These are phyloP conservation scores for Drosophila paracracens DNA, from an alignment of 2,888 invertebrate genomes.

Conservation along the genomic window DNA sequence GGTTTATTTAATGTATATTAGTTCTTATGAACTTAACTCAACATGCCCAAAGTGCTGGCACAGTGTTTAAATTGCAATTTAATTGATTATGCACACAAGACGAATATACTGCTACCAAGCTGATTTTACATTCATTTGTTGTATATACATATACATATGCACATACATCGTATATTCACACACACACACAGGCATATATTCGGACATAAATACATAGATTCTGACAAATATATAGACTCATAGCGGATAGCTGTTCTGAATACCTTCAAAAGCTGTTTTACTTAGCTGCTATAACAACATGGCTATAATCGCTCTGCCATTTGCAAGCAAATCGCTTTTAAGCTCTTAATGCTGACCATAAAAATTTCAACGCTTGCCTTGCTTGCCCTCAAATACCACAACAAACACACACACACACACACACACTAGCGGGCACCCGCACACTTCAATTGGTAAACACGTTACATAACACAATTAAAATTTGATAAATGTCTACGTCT, in stretches of 20 bases:
- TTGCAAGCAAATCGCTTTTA: conserved; percentile 63
- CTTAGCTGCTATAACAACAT: conserved; percentile 49
- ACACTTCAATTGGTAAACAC: conserved; percentile 25
- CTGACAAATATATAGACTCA: not conserved
- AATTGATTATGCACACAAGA: conserved; percentile 33
- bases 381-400: conserved; percentile 13
- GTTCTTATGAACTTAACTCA: conserved; percentile 6
- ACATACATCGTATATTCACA: not conserved
- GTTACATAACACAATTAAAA: conserved; percentile 59
- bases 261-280: conserved; percentile 32
- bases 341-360: conserved; percentile 58
- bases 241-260: conserved; percentile 27
- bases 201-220: not conserved
- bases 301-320: conserved; percentile 56
- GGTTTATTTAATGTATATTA: conserved; percentile 24
- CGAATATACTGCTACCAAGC: not conserved
- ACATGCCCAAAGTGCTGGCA: conserved; percentile 5
- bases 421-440: not conserved
- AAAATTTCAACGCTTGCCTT: conserved; percentile 20
- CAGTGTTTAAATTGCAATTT: conserved; percentile 25
- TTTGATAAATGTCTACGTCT: conserved; percentile 70
- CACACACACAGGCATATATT: not conserved
- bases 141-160: not conserved
- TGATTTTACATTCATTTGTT: not conserved
- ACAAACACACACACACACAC: conserved; percentile 8